Base-by-base conservation (phyloP, 2,888 invertebrate genomes). In the Venusia cambrica region DNA sequence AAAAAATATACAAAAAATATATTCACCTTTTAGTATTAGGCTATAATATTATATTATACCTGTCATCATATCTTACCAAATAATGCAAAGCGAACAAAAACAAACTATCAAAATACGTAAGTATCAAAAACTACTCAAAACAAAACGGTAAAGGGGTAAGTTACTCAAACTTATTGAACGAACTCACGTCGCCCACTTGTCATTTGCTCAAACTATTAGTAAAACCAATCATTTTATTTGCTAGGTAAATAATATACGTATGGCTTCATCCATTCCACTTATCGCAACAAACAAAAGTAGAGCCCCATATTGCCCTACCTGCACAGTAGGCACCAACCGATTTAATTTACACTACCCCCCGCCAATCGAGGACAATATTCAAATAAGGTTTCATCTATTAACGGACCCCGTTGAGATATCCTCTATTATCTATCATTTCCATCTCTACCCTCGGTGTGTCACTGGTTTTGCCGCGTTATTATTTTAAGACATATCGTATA, bases 351-450 rank as follows among this genome's bases (percentile, higher is more conserved):
- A 68, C 70, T 64, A 68, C 77, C 81, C 79, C 78, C 76, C 66
- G 70, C 65, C 65, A 72, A 73, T 79, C 66, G 68, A 63, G 73
- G 68, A 73, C 79, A 71, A 78, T 84, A 87, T 87, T 85, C 81
- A 84, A 87, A 87, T 84, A 83, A 78, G 84, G 80, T 67, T 84
- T 84, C 85, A 68, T 78, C 75, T 83, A 81, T 81, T 83, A 80
- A 74, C 72, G 62, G 63, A 65, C 74, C 81, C 80, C 74, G 75
- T 67, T 57, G 77, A 68, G 76, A 78, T 74, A 72, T 73, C 71
- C 77, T 59, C 75, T 60, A 75, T 84, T 85, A 81, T 84, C 81
- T 80, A 73, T 72, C 63, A 61, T 62, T 67, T 70, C 69, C 71
- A 79, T 80, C 78, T 70, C 72, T 48, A 69, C 76, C 75, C 79